Base-by-base conservation (phyloP, 1,140 invertebrate genomes). In the Dysdera silvatica region DNA sequence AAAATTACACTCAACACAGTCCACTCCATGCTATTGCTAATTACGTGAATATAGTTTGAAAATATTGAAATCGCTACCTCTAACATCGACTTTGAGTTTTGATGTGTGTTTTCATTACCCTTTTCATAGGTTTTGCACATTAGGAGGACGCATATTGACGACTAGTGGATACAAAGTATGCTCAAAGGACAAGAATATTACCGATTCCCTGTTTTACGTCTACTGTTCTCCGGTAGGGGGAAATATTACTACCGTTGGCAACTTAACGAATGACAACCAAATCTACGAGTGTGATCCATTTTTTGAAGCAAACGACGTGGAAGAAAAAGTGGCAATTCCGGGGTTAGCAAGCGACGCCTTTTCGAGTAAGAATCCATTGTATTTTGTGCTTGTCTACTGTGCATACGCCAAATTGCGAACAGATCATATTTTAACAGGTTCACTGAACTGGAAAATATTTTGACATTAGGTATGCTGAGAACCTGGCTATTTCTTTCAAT, bases 261-360 rank as follows among this genome's bases (percentile, higher is more conserved):
- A n/a, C n/a, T n/a, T n/a, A n/a, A 48, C 8, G n/a, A 56, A 56
- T 14, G 7, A n/a, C 5, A 51, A 35, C 2, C 26, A 59, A 4
- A 37, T 31, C 41, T 58, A 55, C 26, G 24, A 68, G 8, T 95
- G 91, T 73, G 90, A 93, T 76, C 81, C 82, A 0, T 95, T 94
- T 75, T 96, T 84, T 70, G 33, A 70, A 3, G 68, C 74, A 3
- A 58, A 71, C 57, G 80, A 84, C 14, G 71, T 83, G 0, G 72
- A 73, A 2, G 69, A 82, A 12, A 73, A 81, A 20, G 78, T 80
- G 41, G 89, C 87, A 26, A 89, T 93, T 67, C 86, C 86, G 66
- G 89, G 89, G 23, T 74, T 92, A 2, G 79, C 83, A 31, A 89
- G 87, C 68, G 87, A 87, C 2, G 83, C 87, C 18, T 87, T 91